Evolutionary conservation across 2,797 vertebrate species (phyloP).

Genomic region (Scolopax rusticola): DNA sequence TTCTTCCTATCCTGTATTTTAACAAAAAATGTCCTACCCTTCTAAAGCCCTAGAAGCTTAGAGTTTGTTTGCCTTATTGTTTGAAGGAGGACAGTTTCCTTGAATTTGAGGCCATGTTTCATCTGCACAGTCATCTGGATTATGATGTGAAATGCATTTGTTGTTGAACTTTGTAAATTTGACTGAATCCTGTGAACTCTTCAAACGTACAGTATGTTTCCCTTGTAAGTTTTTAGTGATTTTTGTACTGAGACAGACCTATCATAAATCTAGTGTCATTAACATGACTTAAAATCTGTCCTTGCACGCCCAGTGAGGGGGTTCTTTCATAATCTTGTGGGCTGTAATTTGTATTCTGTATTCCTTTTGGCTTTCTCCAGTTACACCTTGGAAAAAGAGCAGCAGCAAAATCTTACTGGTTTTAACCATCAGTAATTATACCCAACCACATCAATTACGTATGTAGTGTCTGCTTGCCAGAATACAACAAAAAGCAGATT

Average conservation of each 20-base stretch:
- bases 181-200: not conserved
- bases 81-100: not conserved
- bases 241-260: not conserved
- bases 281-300: not conserved
- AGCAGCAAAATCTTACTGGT: not conserved
- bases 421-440: not conserved
- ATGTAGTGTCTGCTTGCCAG: not conserved
- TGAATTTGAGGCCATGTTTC: fast-evolving
- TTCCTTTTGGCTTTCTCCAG: not conserved
- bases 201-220: not conserved
- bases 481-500: slow-evolving; percentile 12
- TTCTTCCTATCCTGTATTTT: not conserved
- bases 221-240: not conserved
- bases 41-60: not conserved
- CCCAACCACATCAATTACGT: not conserved
- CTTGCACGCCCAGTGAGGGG: not conserved
- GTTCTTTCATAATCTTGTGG: not conserved
- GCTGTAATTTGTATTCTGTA: not conserved
- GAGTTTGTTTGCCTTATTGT: not conserved
- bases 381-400: not conserved
- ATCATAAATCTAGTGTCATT: not conserved
- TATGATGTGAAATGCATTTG: not conserved
- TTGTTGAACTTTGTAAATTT: not conserved
- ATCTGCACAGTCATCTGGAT: not conserved
- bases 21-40: not conserved